phyloP scores from a whole-genome alignment of 2,888 invertebrate genomes.

The Papilio gigon region DNA sequence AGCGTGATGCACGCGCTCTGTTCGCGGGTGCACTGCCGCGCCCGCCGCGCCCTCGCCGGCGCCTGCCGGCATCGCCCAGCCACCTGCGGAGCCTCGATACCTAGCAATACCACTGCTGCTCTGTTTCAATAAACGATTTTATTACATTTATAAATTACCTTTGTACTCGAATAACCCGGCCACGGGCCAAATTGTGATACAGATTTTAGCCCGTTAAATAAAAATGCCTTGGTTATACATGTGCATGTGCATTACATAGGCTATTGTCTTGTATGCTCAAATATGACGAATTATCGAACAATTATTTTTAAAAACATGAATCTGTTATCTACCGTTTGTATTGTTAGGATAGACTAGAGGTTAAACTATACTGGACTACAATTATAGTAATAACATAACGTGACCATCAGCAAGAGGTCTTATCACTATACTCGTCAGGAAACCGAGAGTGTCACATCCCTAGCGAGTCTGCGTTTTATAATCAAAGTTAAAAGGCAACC shows the following conservation, averaged over 20 bases:
- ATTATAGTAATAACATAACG: too few relatives aligned
- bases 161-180: not conserved
- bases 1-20: slow-evolving; percentile 62
- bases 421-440: too few relatives aligned
- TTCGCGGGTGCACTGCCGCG: slow-evolving; percentile 75
- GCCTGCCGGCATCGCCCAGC: slow-evolving; percentile 75
- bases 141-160: slow-evolving; percentile 51
- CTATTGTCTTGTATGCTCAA: not conserved
- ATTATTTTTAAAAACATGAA: too few relatives aligned
- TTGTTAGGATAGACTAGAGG: too few relatives aligned
- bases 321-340: too few relatives aligned
- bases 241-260: not conserved
- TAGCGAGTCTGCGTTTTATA: too few relatives aligned
- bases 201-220: not conserved
- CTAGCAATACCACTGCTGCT: slow-evolving; percentile 56
- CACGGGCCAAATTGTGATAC: not conserved
- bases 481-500: too few relatives aligned
- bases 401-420: too few relatives aligned
- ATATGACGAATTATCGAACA: not conserved
- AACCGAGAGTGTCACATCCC: too few relatives aligned
- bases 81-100: slow-evolving; percentile 80
- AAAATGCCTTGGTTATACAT: not conserved
- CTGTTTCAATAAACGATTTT: slow-evolving; percentile 63
- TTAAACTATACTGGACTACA: too few relatives aligned
- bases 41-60: slow-evolving; percentile 60